Evolutionary conservation across 1,140 invertebrate genomes (phyloP), one percentile per base, ranked within the genome.

Genomic region (Neodiprion lecontei): DNA sequence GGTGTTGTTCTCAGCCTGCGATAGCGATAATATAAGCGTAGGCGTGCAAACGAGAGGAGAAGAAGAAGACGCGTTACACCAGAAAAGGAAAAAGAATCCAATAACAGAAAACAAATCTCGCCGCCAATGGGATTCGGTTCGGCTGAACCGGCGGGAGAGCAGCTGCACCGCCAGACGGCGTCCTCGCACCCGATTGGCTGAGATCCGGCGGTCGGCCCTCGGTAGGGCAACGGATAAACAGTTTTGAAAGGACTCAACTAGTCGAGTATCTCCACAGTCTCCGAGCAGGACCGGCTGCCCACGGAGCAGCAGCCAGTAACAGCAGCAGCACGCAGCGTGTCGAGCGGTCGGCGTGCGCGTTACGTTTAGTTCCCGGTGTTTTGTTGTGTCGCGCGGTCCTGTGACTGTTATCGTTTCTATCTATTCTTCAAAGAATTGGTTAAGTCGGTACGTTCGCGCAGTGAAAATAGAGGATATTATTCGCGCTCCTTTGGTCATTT

Each of bases 231-330:
- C 74, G 75, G 67, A 75, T 72, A 78, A 80, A 80, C 69, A 72
- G 61, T 73, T 75, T 81, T 82, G 72, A 80, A 78, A 79, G 80
- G 80, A 77, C 79, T 75, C 71, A 75, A 73, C 72, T 74, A 72
- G 50, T 47, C 69, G 72, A 40, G 65, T n/a, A 8, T 17, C 50
- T 48, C 9, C 66, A 69, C 21, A 70, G 67, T 75, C 70, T 65
- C 72, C 50, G 61, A 73, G 47, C 75, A 75, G 49, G 17, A 40
- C 28, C 28, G 28, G 28, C 28, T 40, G 28, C 28, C 28, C 28
- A 40, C 28, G 28, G 28, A 40, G 28, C 28, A 40, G 28, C 28
- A 40, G 28, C 28, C 28, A 40, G 28, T 5, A 40, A 40, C 28
- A 40, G 28, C 5, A 40, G 23, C 78, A 77, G 73, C 70, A 78